Evolutionary conservation across 1,140 invertebrate species (phyloP), one percentile per base, ranked within the genome.

Genomic region (Armadillidium nasatum): DNA sequence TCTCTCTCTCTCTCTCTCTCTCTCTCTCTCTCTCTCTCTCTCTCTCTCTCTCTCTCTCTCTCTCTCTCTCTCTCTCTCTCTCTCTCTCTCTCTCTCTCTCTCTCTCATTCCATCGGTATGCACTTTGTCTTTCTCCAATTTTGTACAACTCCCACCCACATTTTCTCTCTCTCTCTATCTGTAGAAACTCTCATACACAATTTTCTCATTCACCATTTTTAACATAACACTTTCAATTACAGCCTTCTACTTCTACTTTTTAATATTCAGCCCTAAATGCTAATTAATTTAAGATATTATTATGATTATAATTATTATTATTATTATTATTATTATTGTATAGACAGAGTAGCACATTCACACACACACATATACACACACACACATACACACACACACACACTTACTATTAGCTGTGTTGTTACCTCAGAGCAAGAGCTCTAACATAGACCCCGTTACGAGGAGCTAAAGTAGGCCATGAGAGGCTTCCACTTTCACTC

Each of bases 11-110:
- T 50, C 46, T 33, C 33, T 33, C 33, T 33, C 33, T 33, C 33
- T 33, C 68, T 21, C 68, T 22, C 68, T 22, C 19, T 21, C 68
- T 21, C 68, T 21, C 50, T 60, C 50, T 60, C 50, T 60, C 50
- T 60, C 50, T 60, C 50, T 60, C 50, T 60, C 50, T 60, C 50
- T 60, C 50, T 60, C 50, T 21, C 68, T 33, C 68, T 33, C 68
- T 33, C 68, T 10, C 68, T 11, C 68, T 70, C 68, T 70, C 68
- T 70, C 68, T 70, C 68, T 70, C 68, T 70, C 68, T 70, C 68
- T 70, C 68, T 70, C 68, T 70, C 68, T 70, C 68, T 70, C 68
- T 70, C 68, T 70, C 68, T 70, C 68, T 70, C 68, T 70, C 68
- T 70, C 68, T 70, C 68, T 70, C 68, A 3, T 10, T 33, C 68